Evolutionary conservation across 2,113 vertebrate genomes (phyloP).

Genomic region (Martes martes): DNA sequence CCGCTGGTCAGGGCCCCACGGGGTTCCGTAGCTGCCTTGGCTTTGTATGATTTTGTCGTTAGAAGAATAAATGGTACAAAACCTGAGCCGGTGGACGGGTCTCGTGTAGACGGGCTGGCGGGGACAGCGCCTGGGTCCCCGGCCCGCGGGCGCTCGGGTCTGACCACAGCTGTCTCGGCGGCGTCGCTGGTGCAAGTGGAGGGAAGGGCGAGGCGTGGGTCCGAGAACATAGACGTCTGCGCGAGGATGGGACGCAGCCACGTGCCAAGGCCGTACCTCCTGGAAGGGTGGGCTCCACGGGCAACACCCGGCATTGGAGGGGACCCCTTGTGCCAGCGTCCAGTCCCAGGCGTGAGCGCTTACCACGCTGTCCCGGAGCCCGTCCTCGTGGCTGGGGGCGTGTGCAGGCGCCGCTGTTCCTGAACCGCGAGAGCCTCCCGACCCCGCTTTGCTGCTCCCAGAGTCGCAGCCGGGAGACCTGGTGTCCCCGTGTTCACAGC

Average conservation of each 20-base stretch:
- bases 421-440: rapidly evolving
- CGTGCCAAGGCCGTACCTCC: neutral
- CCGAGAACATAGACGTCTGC: rapidly evolving
- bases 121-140: neutral
- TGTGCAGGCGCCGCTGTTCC: no score
- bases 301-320: neutral
- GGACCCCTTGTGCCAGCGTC: neutral
- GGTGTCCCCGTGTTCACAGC: neutral
- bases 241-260: rapidly evolving
- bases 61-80: conserved; percentile 49
- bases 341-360: neutral
- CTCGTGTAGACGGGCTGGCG: rapidly evolving
- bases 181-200: no score
- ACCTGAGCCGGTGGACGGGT: neutral
- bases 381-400: neutral
- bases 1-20: neutral
- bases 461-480: neutral
- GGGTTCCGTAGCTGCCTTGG: neutral
- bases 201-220: no score
- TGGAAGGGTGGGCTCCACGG: neutral
- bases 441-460: neutral
- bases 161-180: no score
- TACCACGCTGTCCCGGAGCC: no score
- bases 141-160: rapidly evolving
- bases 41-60: conserved; percentile 49